Percentiles rank a stretch among this genome's conserved stretches.
phyloP scores from a whole-genome alignment of 2,888 invertebrate species.

The Cotesia congregata region DNA sequence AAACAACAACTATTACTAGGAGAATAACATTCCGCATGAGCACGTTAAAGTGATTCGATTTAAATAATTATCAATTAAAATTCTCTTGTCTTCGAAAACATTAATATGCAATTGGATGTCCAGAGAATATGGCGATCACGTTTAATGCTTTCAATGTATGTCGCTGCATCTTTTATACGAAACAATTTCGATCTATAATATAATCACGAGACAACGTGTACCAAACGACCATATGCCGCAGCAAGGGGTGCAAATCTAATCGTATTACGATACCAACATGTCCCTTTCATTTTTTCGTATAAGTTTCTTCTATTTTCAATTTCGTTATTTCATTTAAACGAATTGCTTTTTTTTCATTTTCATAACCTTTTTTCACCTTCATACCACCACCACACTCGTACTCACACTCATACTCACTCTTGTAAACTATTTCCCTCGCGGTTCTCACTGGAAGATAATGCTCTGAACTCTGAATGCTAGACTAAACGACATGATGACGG shows the following conservation, averaged over 20 bases:
- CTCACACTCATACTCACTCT: not conserved
- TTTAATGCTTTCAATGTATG: conserved; percentile 14
- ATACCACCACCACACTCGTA: too few relatives aligned
- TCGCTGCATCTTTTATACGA: not conserved
- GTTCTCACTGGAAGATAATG: not conserved
- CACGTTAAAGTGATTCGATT: conserved; percentile 15
- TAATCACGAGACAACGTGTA: conserved; percentile 22
- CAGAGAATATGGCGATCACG: conserved; percentile 11
- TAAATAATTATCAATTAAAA: conserved; percentile 22
- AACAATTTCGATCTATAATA: conserved; percentile 16
- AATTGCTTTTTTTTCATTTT: not conserved
- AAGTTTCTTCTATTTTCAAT: not conserved
- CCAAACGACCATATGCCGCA: conserved; percentile 29
- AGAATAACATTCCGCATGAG: conserved; percentile 13
- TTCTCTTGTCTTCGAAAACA: conserved; percentile 19
- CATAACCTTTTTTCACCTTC: not conserved
- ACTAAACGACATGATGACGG: not conserved
- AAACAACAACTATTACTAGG: not conserved
- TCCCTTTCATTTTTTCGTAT: not conserved
- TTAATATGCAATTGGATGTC: conserved; percentile 20
- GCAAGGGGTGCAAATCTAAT: conserved; percentile 37
- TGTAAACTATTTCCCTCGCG: not conserved
- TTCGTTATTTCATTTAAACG: not conserved
- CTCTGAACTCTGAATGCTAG: not conserved
- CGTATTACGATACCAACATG: conserved; percentile 35